Percentiles rank a stretch among this genome's conserved stretches.
phyloP scores from a whole-genome alignment of 2,797 vertebrate genomes.

The Chelonia mydas region DNA sequence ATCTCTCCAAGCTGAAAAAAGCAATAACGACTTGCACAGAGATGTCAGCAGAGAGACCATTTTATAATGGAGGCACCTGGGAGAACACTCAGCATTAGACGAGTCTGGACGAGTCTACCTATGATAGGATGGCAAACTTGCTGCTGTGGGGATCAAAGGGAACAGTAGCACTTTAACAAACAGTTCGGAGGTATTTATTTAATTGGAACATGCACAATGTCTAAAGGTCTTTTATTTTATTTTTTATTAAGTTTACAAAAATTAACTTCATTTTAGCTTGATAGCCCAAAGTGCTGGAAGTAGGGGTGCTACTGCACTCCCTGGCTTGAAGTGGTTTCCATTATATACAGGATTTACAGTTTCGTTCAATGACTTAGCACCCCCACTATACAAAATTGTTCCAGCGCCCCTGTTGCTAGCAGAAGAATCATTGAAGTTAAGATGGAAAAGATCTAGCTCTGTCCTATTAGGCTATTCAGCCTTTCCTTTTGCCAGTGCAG shows the following conservation, averaged over 20 bases:
- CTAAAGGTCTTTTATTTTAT: neutral
- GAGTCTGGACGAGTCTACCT: conserved; percentile 12
- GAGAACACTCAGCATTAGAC: conserved; percentile 25
- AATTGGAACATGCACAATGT: conserved; percentile 55
- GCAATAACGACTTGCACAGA: conserved; percentile 35
- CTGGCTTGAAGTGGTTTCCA: neutral
- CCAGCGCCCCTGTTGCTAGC: neutral
- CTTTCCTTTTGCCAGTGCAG: neutral
- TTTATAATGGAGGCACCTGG: conserved; percentile 34
- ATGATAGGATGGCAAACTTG: neutral
- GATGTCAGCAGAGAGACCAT: conserved; percentile 25
- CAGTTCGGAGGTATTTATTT: conserved; percentile 44
- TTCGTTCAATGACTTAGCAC: too few relatives aligned
- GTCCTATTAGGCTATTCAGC: neutral
- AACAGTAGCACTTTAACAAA: conserved; percentile 49
- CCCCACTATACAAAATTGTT: too few relatives aligned
- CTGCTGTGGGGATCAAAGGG: conserved; percentile 27
- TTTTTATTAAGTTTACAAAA: neutral
- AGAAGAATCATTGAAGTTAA: conserved; percentile 9
- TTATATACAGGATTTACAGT: too few relatives aligned
- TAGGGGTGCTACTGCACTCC: too few relatives aligned
- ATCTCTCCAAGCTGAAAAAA: conserved; percentile 72
- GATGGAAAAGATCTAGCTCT: neutral
- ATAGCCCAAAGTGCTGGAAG: too few relatives aligned
- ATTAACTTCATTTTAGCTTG: neutral